These are phyloP conservation scores for Lophotriccus pileatus DNA, from an alignment of 2,797 vertebrate species.

Conservation along the genomic window DNA sequence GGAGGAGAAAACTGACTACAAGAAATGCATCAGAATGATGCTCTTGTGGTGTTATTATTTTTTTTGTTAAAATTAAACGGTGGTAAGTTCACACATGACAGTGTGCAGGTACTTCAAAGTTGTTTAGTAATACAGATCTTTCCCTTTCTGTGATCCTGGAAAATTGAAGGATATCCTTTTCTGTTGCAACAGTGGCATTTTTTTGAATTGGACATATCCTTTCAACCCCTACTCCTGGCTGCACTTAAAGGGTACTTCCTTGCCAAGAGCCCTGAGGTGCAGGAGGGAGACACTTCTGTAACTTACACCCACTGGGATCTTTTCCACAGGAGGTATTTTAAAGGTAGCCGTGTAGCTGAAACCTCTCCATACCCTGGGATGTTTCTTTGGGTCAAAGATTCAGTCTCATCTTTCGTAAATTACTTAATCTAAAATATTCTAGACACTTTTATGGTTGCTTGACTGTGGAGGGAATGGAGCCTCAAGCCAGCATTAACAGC, in stretches of 20 bases:
- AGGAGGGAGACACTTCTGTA: neutral
- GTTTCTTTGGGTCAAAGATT: neutral
- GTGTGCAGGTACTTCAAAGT: neutral
- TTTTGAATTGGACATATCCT: neutral
- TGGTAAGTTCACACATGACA: neutral
- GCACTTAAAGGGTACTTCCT: neutral
- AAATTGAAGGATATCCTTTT: slow-evolving; percentile 38
- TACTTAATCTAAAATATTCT: neutral
- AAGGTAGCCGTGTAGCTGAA: neutral
- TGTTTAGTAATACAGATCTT: neutral
- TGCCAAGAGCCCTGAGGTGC: neutral
- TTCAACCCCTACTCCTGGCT: neutral
- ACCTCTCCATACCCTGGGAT: neutral
- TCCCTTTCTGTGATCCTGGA: neutral
- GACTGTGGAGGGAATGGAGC: neutral
- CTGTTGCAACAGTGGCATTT: neutral
- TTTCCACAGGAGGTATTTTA: neutral
- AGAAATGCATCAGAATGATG: neutral
- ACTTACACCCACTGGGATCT: neutral
- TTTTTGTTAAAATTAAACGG: neutral
- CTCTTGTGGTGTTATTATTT: rapidly evolving
- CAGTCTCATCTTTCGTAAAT: neutral
- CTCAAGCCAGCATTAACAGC: neutral
- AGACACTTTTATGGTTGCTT: neutral
- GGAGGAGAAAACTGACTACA: neutral